Percentiles rank a stretch among this genome's conserved stretches.
Conservation (phyloP, 2,888 invertebrate species). For the Lasioglossum zephyrum region DNA sequence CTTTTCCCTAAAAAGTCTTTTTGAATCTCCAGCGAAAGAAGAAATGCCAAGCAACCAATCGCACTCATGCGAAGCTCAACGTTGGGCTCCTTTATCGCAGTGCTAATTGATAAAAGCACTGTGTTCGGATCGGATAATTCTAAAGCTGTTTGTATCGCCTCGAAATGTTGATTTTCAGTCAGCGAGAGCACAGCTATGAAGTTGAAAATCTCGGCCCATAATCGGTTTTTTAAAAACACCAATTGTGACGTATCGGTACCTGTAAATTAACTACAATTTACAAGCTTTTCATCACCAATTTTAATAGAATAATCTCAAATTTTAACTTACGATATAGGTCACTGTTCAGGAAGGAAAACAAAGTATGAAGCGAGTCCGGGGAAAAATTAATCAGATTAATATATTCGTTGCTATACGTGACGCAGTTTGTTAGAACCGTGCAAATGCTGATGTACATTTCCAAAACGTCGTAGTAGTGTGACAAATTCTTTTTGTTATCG, state of each 20-base stretch:
- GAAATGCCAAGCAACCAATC: conserved; percentile 77
- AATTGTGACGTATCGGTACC: conserved; percentile 82
- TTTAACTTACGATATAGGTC: conserved; percentile 84
- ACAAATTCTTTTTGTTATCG: conserved; percentile 80
- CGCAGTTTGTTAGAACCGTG: conserved; percentile 83
- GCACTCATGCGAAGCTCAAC: conserved; percentile 78
- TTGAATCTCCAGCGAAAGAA: conserved; percentile 79
- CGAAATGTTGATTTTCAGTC: conserved; percentile 78
- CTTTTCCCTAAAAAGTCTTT: conserved; percentile 66
- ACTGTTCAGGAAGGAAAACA: conserved; percentile 83
- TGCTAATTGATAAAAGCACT: conserved; percentile 73
- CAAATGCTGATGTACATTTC: conserved; percentile 86
- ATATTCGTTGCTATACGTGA: conserved; percentile 82
- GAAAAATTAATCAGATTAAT: conserved; percentile 84
- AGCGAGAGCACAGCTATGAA: conserved; percentile 83
- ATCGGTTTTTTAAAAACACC: conserved; percentile 84
- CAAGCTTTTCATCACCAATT: neutral
- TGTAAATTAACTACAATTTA: conserved; percentile 63
- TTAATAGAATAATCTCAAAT: neutral
- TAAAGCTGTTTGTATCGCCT: conserved; percentile 76
- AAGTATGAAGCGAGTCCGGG: conserved; percentile 83
- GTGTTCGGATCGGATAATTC: conserved; percentile 71
- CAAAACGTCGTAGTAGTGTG: conserved; percentile 84
- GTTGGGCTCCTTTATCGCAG: conserved; percentile 73
- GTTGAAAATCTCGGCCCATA: conserved; percentile 85